These are phyloP conservation scores for Trichonephila clavata DNA, from an alignment of 1,140 invertebrate genomes.

Conservation along the genomic window DNA sequence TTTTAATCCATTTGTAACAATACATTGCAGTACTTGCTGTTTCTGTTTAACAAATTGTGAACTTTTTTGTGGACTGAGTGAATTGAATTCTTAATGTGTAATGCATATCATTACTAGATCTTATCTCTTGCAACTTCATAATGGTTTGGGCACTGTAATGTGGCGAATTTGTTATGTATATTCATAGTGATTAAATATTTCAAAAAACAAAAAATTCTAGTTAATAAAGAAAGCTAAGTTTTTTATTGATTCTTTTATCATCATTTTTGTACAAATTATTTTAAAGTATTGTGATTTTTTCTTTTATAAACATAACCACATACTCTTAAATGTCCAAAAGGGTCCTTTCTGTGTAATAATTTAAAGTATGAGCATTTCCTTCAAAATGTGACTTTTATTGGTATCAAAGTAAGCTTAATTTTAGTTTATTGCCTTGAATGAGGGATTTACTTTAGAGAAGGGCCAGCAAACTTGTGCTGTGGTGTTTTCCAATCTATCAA, in stretches of 20 bases:
- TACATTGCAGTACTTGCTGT: constrained; percentile 6
- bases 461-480: too few species aligned
- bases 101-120: constrained; percentile 64
- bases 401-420: too few species aligned
- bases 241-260: constrained; percentile 38
- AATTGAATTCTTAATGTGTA: constrained; percentile 7
- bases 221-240: constrained; percentile 76
- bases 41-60: not conserved
- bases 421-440: too few species aligned
- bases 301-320: too few species aligned
- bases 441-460: too few species aligned
- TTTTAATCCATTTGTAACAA: constrained; percentile 14
- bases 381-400: too few species aligned
- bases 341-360: too few species aligned
- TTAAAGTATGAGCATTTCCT: too few species aligned
- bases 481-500: too few species aligned
- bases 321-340: too few species aligned
- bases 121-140: constrained; percentile 69
- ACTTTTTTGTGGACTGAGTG: not conserved
- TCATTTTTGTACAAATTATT: not conserved
- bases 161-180: constrained; percentile 70
- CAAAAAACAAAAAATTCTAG: constrained; percentile 50
- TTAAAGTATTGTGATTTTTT: too few species aligned
- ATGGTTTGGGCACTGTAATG: constrained; percentile 75
- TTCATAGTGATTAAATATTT: constrained; percentile 59